Evolutionary conservation across 2,797 vertebrate genomes (phyloP).

Genomic region (Eupleurogrammus muticus): DNA sequence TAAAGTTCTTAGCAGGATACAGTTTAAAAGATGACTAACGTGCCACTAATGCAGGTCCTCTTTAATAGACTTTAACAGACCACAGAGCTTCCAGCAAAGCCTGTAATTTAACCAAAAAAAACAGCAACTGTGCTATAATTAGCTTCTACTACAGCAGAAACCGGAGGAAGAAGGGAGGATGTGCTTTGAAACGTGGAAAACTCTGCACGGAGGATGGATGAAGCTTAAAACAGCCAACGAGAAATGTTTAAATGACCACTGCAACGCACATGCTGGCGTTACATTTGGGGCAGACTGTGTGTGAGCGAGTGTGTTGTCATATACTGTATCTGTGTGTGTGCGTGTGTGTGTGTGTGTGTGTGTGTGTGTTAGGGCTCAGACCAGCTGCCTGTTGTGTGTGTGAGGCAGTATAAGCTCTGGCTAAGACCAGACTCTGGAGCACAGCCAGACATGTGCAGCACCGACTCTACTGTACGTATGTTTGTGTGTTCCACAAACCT

Average conservation of each 20-base stretch:
- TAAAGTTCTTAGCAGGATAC: slow-evolving; percentile 1
- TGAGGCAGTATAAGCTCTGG: slow-evolving; percentile 34
- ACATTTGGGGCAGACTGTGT: slow-evolving; percentile 5
- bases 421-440: slow-evolving; percentile 45
- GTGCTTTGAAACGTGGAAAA: neutral
- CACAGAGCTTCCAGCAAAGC: slow-evolving; percentile 40
- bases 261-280: neutral
- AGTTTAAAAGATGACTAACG: neutral
- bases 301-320: slow-evolving; percentile 33
- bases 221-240: neutral
- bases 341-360: slow-evolving; percentile 25
- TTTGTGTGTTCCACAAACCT: neutral
- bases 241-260: neutral
- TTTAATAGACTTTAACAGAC: slow-evolving; percentile 29
- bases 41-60: slow-evolving; percentile 33
- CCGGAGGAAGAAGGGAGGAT: neutral
- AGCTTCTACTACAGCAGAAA: slow-evolving; percentile 20
- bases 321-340: slow-evolving; percentile 6
- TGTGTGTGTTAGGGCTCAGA: slow-evolving; percentile 6
- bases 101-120: slow-evolving; percentile 61
- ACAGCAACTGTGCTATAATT: slow-evolving; percentile 42
- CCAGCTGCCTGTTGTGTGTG: slow-evolving; percentile 59
- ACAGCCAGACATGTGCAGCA: slow-evolving; percentile 42
- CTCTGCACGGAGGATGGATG: neutral
- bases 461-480: neutral